These are phyloP conservation scores for Rhagoletis zephyria DNA, from an alignment of 1,140 invertebrate genomes.

Conservation along the genomic window DNA sequence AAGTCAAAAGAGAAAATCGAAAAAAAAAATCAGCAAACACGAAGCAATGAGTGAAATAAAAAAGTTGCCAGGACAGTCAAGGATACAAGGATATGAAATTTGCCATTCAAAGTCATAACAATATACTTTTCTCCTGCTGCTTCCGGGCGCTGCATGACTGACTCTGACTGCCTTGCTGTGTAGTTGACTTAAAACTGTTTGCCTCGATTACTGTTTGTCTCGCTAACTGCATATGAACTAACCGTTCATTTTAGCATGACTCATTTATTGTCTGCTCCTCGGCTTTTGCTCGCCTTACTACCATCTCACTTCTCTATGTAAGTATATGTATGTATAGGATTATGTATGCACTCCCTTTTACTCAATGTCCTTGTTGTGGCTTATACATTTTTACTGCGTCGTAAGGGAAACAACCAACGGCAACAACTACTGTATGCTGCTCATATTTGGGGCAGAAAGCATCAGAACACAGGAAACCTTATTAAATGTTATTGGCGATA, in stretches of 20 bases:
- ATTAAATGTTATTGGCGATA: slow-evolving; percentile 21
- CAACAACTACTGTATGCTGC: background rate
- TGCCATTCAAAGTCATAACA: slow-evolving; percentile 11
- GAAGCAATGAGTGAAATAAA: background rate
- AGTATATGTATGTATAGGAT: background rate
- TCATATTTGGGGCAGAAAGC: slow-evolving; percentile 12
- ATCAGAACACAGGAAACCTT: slow-evolving; percentile 46
- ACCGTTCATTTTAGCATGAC: background rate
- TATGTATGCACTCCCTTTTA: too few relatives aligned
- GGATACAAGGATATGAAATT: slow-evolving; percentile 17
- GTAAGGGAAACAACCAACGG: background rate
- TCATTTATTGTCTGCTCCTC: background rate
- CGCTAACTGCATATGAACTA: slow-evolving; percentile 4
- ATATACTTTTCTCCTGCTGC: background rate
- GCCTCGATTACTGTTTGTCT: background rate
- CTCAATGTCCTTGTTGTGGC: slow-evolving; percentile 6
- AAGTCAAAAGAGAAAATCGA: background rate
- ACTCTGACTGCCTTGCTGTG: background rate
- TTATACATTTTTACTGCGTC: background rate
- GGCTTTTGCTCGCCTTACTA: background rate
- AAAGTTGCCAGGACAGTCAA: background rate
- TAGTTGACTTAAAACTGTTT: background rate
- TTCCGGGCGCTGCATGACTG: background rate
- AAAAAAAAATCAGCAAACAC: background rate
- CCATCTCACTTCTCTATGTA: background rate